phyloP scores from a whole-genome alignment of 2,113 vertebrate genomes.

The Zeus faber region DNA sequence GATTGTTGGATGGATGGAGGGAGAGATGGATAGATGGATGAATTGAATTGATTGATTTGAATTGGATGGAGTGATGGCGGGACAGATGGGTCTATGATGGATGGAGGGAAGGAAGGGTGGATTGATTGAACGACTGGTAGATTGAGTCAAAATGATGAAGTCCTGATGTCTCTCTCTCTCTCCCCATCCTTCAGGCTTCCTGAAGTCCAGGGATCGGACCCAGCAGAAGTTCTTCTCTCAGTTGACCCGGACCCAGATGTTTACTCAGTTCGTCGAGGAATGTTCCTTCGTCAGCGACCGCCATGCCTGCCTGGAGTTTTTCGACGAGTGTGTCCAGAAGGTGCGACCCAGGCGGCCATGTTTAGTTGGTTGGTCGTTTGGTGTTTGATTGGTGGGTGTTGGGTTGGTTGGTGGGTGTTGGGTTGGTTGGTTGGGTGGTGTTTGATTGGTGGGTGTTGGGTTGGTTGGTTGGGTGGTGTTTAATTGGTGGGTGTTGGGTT shows the following conservation, averaged over 20 bases:
- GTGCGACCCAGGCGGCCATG: too few species aligned
- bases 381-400: too few species aligned
- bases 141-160: too few species aligned
- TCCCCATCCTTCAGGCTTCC: constrained; percentile 75
- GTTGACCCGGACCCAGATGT: constrained; percentile 90
- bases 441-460: too few species aligned
- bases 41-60: neutral
- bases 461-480: too few species aligned
- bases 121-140: too few species aligned
- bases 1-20: neutral
- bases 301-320: constrained; percentile 88
- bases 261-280: constrained; percentile 93
- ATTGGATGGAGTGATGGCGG: too few species aligned
- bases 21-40: neutral
- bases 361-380: too few species aligned
- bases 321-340: constrained; percentile 91
- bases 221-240: constrained; percentile 88
- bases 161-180: neutral
- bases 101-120: neutral
- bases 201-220: constrained; percentile 86
- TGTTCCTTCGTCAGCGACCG: constrained; percentile 92
- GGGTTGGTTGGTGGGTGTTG: too few species aligned
- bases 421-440: too few species aligned
- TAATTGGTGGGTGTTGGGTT: too few species aligned
- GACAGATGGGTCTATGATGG: neutral